Evolutionary conservation across 2,888 invertebrate species (phyloP).

Genomic region (Xylota sylvarum): DNA sequence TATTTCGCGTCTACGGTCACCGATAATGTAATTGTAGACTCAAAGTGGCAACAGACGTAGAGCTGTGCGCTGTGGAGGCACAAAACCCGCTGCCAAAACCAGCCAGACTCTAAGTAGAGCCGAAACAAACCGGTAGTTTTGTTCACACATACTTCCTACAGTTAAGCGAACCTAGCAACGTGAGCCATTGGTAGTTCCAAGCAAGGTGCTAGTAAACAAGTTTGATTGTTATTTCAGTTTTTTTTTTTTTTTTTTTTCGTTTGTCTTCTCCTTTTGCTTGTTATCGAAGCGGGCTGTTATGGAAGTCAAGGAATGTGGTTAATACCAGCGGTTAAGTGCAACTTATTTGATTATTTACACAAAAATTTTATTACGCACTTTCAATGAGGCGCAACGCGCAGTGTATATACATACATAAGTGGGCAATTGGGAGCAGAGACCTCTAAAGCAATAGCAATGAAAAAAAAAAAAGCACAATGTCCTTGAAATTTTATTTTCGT

Average conservation of each 20-base stretch:
- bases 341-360: constrained; percentile 35
- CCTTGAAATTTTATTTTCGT: constrained; percentile 71
- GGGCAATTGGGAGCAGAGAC: constrained; percentile 59
- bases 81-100: constrained; percentile 45
- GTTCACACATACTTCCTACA: constrained; percentile 65
- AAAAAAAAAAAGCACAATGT: constrained; percentile 61
- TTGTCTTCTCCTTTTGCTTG: not conserved
- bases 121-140: constrained; percentile 70
- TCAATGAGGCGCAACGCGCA: not conserved
- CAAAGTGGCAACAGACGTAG: constrained; percentile 40
- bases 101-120: constrained; percentile 55
- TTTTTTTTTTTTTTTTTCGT: constrained; percentile 32
- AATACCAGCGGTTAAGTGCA: constrained; percentile 35
- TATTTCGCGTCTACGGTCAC: constrained; percentile 52
- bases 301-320: constrained; percentile 60
- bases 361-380: not conserved
- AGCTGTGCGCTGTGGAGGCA: constrained; percentile 29
- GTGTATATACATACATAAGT: not conserved
- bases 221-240: constrained; percentile 52
- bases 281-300: constrained; percentile 53
- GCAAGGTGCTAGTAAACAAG: constrained; percentile 73
- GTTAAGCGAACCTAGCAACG: constrained; percentile 54
- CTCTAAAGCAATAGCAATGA: constrained; percentile 57
- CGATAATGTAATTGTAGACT: constrained; percentile 61
- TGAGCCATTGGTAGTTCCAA: constrained; percentile 35